Conservation (phyloP, 2,797 vertebrate species). For the Erpetoichthys calabaricus region DNA sequence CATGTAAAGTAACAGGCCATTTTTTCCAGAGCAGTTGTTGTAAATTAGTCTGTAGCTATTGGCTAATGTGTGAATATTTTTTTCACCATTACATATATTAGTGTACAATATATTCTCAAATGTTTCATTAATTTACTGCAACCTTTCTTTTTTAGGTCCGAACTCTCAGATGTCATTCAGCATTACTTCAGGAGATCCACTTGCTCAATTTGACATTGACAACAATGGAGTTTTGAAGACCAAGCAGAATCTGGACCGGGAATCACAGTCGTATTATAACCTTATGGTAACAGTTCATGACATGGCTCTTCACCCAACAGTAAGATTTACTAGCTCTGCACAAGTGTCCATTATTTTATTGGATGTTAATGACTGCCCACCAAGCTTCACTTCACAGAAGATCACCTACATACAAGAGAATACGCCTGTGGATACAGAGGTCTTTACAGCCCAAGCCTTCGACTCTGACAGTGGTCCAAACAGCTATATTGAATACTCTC, state of each 20-base stretch:
- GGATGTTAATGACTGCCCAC: conserved; percentile 84
- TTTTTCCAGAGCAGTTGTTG: too few relatives aligned
- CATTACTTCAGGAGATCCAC: conserved; percentile 75
- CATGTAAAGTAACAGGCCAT: too few relatives aligned
- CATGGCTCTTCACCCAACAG: conserved; percentile 45
- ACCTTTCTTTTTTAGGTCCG: conserved; percentile 44
- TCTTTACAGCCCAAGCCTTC: conserved; percentile 66
- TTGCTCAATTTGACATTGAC: conserved; percentile 63
- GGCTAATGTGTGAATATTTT: too few relatives aligned
- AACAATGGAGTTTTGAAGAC: conserved; percentile 55
- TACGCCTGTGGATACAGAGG: conserved; percentile 73
- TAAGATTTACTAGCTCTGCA: conserved; percentile 75
- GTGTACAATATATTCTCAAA: too few relatives aligned
- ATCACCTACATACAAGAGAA: conserved; percentile 84
- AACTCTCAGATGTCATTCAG: conserved; percentile 72
- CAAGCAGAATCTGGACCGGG: conserved; percentile 64
- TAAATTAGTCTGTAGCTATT: too few relatives aligned
- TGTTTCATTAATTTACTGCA: too few relatives aligned
- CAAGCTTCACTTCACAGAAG: conserved; percentile 71
- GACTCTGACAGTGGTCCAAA: conserved; percentile 91
- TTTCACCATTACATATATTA: too few relatives aligned
- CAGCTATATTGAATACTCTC: conserved; percentile 89
- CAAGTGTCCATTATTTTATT: conserved; percentile 86
- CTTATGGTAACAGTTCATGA: conserved; percentile 76
- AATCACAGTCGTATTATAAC: conserved; percentile 90